phyloP scores from a whole-genome alignment of 2,113 vertebrate genomes.

The Butastur rufipennis region DNA sequence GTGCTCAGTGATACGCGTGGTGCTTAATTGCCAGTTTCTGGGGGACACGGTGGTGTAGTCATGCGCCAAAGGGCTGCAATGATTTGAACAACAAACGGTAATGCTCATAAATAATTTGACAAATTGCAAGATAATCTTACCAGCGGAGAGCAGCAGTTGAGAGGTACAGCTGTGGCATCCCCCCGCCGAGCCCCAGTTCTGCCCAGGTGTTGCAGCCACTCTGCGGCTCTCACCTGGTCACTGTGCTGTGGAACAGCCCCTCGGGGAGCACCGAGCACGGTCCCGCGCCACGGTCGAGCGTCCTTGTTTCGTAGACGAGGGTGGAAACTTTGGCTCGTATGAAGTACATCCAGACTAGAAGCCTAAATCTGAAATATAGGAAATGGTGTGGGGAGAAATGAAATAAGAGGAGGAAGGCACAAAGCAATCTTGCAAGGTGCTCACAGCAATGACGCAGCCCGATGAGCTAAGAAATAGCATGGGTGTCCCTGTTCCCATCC shows the following conservation, averaged over 20 bases:
- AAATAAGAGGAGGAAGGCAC: neutral
- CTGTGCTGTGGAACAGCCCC: fast-evolving
- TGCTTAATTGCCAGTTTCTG: neutral
- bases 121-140: fast-evolving
- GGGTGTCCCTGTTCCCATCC: neutral
- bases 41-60: fast-evolving
- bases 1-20: fast-evolving
- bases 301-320: fast-evolving
- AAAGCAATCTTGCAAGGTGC: neutral
- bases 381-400: neutral
- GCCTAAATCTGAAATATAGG: neutral
- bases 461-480: fast-evolving
- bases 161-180: neutral
- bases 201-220: neutral
- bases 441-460: fast-evolving
- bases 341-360: neutral
- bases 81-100: neutral
- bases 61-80: neutral
- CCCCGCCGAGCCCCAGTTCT: fast-evolving
- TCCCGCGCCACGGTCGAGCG: fast-evolving
- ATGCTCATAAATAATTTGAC: too few relatives aligned
- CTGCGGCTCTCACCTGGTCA: neutral
- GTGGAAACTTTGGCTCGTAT: neutral
- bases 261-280: fast-evolving
- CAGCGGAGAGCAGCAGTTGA: fast-evolving